phyloP scores from a whole-genome alignment of 2,113 vertebrate species.

The Gobius niger region DNA sequence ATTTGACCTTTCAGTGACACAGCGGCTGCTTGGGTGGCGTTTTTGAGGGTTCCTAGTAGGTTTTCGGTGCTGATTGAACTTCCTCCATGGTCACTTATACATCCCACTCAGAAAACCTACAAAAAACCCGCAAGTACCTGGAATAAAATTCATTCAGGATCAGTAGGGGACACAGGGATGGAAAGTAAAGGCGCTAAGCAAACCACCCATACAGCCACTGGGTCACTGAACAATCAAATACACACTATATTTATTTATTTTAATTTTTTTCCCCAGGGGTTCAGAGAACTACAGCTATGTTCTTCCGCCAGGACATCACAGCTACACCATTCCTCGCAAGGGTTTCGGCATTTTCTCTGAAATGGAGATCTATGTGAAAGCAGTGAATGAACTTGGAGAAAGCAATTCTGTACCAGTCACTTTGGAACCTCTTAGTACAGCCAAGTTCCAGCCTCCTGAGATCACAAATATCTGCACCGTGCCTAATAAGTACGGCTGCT shows the following conservation, averaged over 20 bases:
- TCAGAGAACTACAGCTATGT: constrained; percentile 18
- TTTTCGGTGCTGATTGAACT: too few relatives aligned
- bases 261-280: constrained; percentile 53
- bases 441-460: constrained; percentile 66
- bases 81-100: too few relatives aligned
- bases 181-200: too few relatives aligned
- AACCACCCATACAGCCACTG: too few relatives aligned
- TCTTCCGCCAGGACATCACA: constrained; percentile 42
- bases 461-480: constrained; percentile 40
- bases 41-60: too few relatives aligned
- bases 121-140: too few relatives aligned
- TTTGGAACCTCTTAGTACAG: constrained; percentile 81
- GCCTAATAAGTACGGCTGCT: constrained; percentile 53
- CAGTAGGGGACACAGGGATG: too few relatives aligned
- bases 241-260: constrained; percentile 8
- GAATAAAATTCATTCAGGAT: too few relatives aligned
- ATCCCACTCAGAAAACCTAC: too few relatives aligned
- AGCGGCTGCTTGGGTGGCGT: too few relatives aligned
- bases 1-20: too few relatives aligned
- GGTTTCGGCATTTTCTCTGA: constrained; percentile 71
- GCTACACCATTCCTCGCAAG: constrained; percentile 75
- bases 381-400: constrained; percentile 80
- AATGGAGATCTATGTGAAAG: constrained; percentile 82
- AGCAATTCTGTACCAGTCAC: constrained; percentile 65
- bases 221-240: too few relatives aligned